A percentile compares a stretch with the other conserved stretches of the same genome.
phyloP scores from a whole-genome alignment of 2,797 vertebrate genomes.

The Paramormyrops hopkinsi region DNA sequence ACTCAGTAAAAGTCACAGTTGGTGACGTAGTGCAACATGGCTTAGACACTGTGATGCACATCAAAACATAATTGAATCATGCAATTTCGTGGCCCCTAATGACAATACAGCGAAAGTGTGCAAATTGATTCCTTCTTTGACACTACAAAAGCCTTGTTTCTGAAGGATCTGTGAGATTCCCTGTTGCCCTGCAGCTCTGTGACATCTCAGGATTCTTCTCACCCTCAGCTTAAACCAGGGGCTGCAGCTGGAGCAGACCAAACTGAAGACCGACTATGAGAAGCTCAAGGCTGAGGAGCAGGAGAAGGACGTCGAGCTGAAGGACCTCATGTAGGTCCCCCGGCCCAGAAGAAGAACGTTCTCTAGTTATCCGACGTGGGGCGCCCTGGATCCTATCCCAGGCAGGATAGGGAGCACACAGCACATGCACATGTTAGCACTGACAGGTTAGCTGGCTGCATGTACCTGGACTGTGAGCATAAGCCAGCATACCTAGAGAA shows the following conservation, averaged over 20 bases:
- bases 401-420: background rate
- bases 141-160: too few species aligned
- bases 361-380: background rate
- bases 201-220: background rate
- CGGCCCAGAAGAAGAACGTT: background rate
- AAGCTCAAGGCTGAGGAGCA: constrained; percentile 79
- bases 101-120: background rate
- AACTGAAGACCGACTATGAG: constrained; percentile 79
- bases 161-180: background rate
- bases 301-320: constrained; percentile 78
- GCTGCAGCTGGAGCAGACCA: constrained; percentile 81
- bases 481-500: background rate
- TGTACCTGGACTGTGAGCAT: background rate
- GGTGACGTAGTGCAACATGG: too few species aligned
- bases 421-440: background rate
- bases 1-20: too few species aligned
- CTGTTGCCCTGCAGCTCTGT: background rate
- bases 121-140: background rate
- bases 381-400: background rate
- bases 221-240: constrained; percentile 75
- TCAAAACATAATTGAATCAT: background rate
- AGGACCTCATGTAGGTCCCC: constrained; percentile 77
- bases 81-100: background rate
- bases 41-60: background rate
- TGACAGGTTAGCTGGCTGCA: background rate